A percentile compares a stretch with the other conserved stretches of the same genome.
Conservation (phyloP, 2,888 invertebrate genomes). For the Rutpela maculata region DNA sequence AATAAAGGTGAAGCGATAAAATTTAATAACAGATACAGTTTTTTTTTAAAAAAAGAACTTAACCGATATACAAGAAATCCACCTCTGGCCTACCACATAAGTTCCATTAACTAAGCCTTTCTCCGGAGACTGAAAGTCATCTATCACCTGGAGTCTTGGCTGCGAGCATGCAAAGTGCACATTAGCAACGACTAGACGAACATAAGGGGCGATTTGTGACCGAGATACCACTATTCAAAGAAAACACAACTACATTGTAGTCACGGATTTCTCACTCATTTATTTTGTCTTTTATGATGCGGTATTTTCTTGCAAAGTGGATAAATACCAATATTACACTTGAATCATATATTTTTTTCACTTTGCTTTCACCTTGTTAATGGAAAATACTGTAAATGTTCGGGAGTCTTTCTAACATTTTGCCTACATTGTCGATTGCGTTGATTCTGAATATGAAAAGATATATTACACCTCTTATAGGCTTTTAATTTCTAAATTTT, state of each 20-base stretch:
- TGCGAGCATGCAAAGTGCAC: constrained; percentile 69
- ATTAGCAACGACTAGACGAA: constrained; percentile 66
- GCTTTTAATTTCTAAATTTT: too few relatives aligned
- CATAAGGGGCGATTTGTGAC: constrained; percentile 63
- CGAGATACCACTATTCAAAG: constrained; percentile 53
- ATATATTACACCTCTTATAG: too few relatives aligned
- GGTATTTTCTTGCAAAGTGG: constrained; percentile 12
- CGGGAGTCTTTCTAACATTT: too few relatives aligned
- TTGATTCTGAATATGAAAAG: too few relatives aligned
- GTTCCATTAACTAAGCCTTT: constrained; percentile 63
- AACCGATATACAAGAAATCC: constrained; percentile 42
- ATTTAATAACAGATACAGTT: neutral
- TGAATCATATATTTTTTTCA: too few relatives aligned
- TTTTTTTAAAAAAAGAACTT: constrained; percentile 3
- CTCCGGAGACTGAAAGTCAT: constrained; percentile 62
- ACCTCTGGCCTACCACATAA: constrained; percentile 45
- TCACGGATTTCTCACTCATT: constrained; percentile 26
- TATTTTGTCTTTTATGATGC: constrained; percentile 33
- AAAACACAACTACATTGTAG: constrained; percentile 43
- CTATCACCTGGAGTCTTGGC: constrained; percentile 60
- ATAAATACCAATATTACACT: neutral
- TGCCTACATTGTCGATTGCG: too few relatives aligned
- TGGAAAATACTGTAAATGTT: too few relatives aligned
- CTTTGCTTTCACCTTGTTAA: neutral
- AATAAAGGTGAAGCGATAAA: neutral